These are phyloP conservation scores for Chymomyza costata DNA, from an alignment of 1,140 invertebrate species.

Conservation along the genomic window DNA sequence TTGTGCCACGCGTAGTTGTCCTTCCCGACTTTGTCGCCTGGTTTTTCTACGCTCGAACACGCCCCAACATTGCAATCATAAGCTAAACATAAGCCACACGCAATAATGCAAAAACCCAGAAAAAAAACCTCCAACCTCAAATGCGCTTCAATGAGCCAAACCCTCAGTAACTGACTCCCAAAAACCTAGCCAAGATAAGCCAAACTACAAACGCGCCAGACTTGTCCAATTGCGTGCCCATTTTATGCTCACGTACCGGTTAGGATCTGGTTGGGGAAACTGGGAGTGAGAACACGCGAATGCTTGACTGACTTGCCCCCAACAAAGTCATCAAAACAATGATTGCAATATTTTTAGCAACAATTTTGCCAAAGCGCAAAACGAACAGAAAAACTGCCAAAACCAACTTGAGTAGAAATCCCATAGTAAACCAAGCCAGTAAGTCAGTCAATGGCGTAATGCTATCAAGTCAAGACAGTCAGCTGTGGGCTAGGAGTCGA, in stretches of 20 bases:
- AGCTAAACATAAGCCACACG: conserved; percentile 39
- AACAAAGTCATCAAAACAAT: conserved; percentile 71
- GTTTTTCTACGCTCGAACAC: conserved; percentile 17
- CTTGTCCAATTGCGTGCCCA: conserved; percentile 11
- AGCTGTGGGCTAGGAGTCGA: conserved; percentile 34
- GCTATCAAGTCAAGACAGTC: conserved; percentile 20
- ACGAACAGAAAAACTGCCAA: background rate
- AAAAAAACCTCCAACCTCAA: too few relatives aligned
- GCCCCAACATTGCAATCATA: conserved; percentile 1
- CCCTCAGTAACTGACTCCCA: too few relatives aligned
- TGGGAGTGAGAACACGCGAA: conserved; percentile 10
- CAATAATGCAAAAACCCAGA: conserved; percentile 47
- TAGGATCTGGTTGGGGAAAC: conserved; percentile 28
- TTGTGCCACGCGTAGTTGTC: too few relatives aligned
- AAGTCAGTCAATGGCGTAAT: too few relatives aligned
- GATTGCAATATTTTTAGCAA: conserved; percentile 61
- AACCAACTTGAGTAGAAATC: background rate
- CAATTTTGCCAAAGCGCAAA: conserved; percentile 31
- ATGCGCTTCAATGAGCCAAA: too few relatives aligned
- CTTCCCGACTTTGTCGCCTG: too few relatives aligned
- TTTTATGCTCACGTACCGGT: conserved; percentile 3
- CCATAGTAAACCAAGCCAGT: conserved; percentile 34
- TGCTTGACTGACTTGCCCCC: conserved; percentile 48
- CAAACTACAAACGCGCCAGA: too few relatives aligned
- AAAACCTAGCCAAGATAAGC: too few relatives aligned